Percentiles rank a stretch among this genome's conserved stretches.
Evolutionary conservation across 2,888 invertebrate genomes (phyloP).

Genomic region (Cephus sareptanus): DNA sequence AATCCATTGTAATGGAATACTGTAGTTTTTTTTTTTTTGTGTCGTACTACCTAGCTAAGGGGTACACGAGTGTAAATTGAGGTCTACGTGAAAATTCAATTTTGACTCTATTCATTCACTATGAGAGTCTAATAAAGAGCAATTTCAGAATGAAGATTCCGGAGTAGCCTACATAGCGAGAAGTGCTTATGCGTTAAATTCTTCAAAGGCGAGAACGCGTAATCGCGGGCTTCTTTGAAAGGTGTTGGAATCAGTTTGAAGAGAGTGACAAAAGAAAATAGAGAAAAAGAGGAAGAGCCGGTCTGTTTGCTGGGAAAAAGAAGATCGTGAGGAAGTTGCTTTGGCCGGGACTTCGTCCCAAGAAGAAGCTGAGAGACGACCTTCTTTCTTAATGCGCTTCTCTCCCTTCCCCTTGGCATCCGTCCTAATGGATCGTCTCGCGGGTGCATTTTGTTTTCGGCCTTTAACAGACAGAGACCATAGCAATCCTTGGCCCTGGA

Average conservation of each 20-base stretch:
- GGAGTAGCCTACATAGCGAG: not conserved
- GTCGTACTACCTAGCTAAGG: not conserved
- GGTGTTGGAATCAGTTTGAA: not conserved
- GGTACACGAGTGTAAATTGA: not conserved
- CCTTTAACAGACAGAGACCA: slow-evolving; percentile 1
- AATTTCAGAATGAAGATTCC: not conserved
- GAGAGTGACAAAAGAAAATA: not conserved
- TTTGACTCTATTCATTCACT: not conserved
- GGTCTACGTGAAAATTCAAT: not conserved
- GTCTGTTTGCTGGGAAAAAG: slow-evolving; percentile 4
- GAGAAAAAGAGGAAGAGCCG: not conserved
- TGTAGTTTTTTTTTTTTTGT: not conserved
- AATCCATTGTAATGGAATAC: not conserved
- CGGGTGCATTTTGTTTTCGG: slow-evolving; percentile 8
- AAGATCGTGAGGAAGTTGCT: not conserved
- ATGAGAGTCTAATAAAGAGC: not conserved
- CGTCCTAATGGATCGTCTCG: slow-evolving; percentile 7
- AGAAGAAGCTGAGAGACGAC: slow-evolving; percentile 4
- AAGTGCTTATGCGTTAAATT: not conserved
- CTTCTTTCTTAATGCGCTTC: slow-evolving; percentile 10
- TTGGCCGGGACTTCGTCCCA: not conserved
- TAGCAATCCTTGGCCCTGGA: not conserved
- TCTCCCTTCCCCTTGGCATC: slow-evolving; percentile 2
- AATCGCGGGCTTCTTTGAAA: not conserved
- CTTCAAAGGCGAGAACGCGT: not conserved